Percentiles rank a stretch among this genome's conserved stretches.
phyloP scores from a whole-genome alignment of 2,113 vertebrate genomes.

The Charina bottae region DNA sequence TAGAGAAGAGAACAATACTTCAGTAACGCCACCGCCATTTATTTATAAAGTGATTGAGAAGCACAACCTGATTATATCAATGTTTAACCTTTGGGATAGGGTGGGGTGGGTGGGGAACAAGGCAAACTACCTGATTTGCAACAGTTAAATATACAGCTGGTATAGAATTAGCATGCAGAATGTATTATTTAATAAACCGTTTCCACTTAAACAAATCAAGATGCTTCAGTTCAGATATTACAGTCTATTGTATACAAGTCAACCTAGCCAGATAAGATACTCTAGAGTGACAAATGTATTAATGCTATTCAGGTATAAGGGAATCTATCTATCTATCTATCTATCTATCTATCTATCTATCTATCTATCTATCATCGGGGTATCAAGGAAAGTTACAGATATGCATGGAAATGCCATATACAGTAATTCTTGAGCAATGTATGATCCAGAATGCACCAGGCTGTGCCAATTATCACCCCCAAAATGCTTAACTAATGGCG shows the following conservation, averaged over 20 bases:
- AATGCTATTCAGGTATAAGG: too few relatives aligned
- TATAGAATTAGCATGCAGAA: constrained; percentile 28
- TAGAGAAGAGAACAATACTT: constrained; percentile 53
- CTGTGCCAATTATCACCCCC: too few relatives aligned
- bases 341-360: too few relatives aligned
- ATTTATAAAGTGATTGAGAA: constrained; percentile 42
- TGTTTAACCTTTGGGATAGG: constrained; percentile 45
- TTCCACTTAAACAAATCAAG: not conserved
- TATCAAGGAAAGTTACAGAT: too few relatives aligned
- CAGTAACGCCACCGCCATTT: constrained; percentile 53
- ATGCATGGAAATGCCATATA: too few relatives aligned
- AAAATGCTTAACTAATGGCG: too few relatives aligned
- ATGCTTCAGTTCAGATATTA: not conserved
- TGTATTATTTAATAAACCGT: not conserved
- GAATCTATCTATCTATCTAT: too few relatives aligned
- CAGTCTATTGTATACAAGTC: not conserved
- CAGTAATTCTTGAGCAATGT: not conserved
- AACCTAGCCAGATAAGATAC: not conserved
- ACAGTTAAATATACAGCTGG: not conserved
- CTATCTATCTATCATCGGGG: too few relatives aligned
- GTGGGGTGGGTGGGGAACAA: not conserved
- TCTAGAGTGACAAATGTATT: not conserved
- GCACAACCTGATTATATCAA: constrained; percentile 1
- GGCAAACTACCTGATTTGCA: not conserved
- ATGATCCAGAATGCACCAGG: not conserved